These are phyloP conservation scores for Magallana nippona DNA, from an alignment of 2,888 invertebrate species.

Conservation along the genomic window DNA sequence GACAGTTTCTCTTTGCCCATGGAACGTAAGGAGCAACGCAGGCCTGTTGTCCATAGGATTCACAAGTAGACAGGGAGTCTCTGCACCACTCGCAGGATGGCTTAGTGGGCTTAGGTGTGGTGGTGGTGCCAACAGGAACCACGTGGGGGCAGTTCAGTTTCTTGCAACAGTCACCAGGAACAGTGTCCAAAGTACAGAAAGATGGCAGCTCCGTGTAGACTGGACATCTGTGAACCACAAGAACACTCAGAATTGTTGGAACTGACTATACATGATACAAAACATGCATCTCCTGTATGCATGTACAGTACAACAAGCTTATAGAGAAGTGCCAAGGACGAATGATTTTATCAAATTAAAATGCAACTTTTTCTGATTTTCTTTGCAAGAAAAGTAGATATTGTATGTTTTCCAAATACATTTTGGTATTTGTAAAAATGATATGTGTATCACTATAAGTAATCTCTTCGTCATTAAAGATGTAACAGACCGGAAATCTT, in stretches of 20 bases:
- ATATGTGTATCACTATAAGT: too few species aligned
- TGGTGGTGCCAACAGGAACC: neutral
- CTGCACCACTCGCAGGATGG: conserved; percentile 46
- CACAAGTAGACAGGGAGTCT: conserved; percentile 43
- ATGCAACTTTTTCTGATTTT: too few species aligned
- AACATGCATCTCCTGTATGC: too few species aligned
- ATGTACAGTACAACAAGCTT: too few species aligned
- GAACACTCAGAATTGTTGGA: neutral
- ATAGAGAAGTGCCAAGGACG: too few species aligned
- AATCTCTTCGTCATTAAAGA: neutral
- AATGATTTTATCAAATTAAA: too few species aligned
- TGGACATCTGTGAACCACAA: conserved; percentile 39
- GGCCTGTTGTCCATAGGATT: conserved; percentile 43
- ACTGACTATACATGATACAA: neutral
- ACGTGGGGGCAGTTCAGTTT: conserved; percentile 39
- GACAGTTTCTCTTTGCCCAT: conserved; percentile 51
- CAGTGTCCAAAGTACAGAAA: conserved; percentile 46
- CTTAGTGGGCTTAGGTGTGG: conserved; percentile 19
- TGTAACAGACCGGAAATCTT: neutral
- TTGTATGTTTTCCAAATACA: too few species aligned
- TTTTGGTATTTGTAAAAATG: too few species aligned
- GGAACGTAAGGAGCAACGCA: conserved; percentile 42
- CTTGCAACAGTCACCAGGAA: conserved; percentile 46
- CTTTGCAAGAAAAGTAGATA: too few species aligned
- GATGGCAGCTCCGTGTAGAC: conserved; percentile 51